These are phyloP conservation scores for Mus caroli DNA, from an alignment of 2,797 vertebrate species.

Conservation along the genomic window DNA sequence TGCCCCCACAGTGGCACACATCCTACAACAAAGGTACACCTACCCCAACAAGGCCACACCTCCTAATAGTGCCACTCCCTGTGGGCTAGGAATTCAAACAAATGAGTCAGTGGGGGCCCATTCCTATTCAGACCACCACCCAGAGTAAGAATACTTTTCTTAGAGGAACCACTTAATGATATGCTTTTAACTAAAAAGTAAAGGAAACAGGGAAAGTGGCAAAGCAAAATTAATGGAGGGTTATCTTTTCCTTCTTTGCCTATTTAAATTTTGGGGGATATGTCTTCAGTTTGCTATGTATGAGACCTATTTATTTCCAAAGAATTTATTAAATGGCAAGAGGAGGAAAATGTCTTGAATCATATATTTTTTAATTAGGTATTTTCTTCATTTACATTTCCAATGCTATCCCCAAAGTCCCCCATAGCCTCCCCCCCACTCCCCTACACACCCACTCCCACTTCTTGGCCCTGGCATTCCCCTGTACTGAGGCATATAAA, in stretches of 20 bases:
- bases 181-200: conserved; percentile 24
- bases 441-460: too few species aligned
- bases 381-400: too few species aligned
- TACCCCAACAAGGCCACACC: background rate
- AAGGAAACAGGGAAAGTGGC: background rate
- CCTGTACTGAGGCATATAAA: too few species aligned
- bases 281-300: conserved; percentile 51
- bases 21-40: background rate
- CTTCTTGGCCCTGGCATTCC: too few species aligned
- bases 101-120: background rate
- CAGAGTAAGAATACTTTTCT: background rate
- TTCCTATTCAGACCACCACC: background rate
- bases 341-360: background rate
- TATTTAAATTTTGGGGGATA: background rate
- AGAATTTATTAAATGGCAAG: conserved; percentile 53
- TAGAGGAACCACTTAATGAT: conserved; percentile 7
- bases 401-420: too few species aligned
- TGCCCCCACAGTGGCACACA: background rate
- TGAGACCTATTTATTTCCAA: conserved; percentile 33
- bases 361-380: background rate
- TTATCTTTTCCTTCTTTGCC: background rate
- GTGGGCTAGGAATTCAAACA: background rate
- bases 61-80: background rate
- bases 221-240: background rate
- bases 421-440: too few species aligned